These are phyloP conservation scores for Copsychus sechellarum DNA, from an alignment of 2,113 vertebrate genomes.

Conservation along the genomic window DNA sequence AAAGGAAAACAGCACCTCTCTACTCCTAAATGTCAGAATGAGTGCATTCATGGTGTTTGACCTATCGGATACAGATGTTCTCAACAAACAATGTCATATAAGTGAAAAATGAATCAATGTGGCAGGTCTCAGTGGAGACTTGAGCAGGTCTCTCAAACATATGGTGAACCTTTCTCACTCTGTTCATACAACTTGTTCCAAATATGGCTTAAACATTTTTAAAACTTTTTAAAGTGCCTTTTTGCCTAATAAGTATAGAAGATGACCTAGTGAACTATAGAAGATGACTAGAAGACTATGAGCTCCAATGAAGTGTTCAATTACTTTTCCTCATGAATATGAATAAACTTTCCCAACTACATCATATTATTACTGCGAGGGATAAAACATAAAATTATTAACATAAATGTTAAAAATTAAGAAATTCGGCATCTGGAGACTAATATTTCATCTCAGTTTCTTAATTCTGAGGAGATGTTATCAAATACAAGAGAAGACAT, in stretches of 20 bases:
- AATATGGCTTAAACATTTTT: not conserved
- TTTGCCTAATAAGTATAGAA: not conserved
- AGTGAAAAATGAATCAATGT: not conserved
- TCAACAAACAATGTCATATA: not conserved
- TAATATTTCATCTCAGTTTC: not conserved
- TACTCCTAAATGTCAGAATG: not conserved
- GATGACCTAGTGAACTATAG: not conserved
- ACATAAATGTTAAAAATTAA: not conserved
- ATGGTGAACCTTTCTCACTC: not conserved
- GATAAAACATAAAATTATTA: not conserved
- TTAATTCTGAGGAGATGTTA: not conserved
- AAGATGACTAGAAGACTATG: not conserved
- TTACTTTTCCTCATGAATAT: not conserved
- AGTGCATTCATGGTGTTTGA: not conserved
- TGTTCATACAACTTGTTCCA: not conserved
- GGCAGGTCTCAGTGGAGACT: not conserved
- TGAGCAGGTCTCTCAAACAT: not conserved
- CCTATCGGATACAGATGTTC: not conserved
- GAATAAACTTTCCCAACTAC: not conserved
- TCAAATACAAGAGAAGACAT: not conserved
- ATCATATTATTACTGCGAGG: not conserved
- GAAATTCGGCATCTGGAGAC: not conserved
- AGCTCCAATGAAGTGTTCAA: not conserved
- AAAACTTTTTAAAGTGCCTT: not conserved
- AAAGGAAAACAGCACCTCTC: not conserved